Evolutionary conservation across 2,888 invertebrate genomes (phyloP), one percentile per base, ranked within the genome.

Genomic region (Plebejus anna): DNA sequence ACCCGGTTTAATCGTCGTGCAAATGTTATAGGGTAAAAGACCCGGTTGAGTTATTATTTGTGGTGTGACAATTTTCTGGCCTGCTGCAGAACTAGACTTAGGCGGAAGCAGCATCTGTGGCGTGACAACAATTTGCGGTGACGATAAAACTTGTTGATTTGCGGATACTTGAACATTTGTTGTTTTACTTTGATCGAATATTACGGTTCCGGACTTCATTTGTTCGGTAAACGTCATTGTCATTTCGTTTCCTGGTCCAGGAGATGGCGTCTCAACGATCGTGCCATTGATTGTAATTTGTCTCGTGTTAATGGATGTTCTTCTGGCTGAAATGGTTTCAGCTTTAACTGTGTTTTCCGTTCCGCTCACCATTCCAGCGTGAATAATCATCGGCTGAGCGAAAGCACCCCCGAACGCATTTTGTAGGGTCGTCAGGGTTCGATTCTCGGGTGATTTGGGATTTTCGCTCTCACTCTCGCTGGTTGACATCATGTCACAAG

Each of bases 401-500:
- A 94, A 94, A 13, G 89, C 92, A 13, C 92, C 90, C 82, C 94
- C 94, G 81, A 94, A 94, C 75, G 94, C 94, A 79, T 94, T 94
- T 81, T 94, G 94, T 57, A 94, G 81, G 22, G 94, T 94, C 38
- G 94, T 91, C 78, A 94, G 83, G 59, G 94, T 94, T 81, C 94
- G 89, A 79, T 92, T 94, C 84, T 94, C 94, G 0, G 95, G 94
- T 1, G 94, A 94, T 80, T 94, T 93, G 0, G 95, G 94, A 82
- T 95, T 95, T 82, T 97, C 97, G 42, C 97, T 96, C 84, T 97
- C 97, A 84, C 97, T 97, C 87, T 97, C 97, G 85, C 97, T 97
- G 0, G 96, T 96, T 38, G 96, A 95, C 89, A 97, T 95, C 85
- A 96, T 95, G 82, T 97, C 97, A 85, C 98, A 98, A 38, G 95